These are phyloP conservation scores for Todiramphus saurophagus DNA, from an alignment of 2,113 vertebrate species.

Conservation along the genomic window DNA sequence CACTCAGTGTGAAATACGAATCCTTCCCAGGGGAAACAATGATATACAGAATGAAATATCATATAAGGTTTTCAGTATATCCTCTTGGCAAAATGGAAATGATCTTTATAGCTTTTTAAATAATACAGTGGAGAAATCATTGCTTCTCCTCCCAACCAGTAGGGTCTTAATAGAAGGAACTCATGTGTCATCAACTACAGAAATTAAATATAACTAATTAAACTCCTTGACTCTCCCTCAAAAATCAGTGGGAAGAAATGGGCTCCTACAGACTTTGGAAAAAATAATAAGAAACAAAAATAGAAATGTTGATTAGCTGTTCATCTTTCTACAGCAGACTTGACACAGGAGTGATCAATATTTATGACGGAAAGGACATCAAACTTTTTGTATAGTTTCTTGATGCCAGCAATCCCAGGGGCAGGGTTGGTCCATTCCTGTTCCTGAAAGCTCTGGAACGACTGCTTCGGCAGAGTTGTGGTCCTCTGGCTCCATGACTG, in stretches of 20 bases:
- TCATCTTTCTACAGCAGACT: neutral
- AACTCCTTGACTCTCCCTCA: rapidly evolving
- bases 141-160: neutral
- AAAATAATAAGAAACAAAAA: neutral
- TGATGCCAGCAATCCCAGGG: neutral
- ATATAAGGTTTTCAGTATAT: neutral
- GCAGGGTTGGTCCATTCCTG: neutral
- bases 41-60: neutral
- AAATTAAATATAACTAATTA: neutral
- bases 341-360: neutral
- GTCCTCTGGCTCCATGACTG: neutral
- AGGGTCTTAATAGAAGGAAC: neutral
- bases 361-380: neutral
- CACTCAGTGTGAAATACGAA: neutral
- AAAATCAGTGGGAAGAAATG: neutral
- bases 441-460: neutral
- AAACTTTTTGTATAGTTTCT: neutral
- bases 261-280: neutral
- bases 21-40: neutral
- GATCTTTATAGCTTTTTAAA: neutral
- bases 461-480: neutral
- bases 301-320: neutral
- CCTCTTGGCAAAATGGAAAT: neutral
- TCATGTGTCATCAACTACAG: neutral
- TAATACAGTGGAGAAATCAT: neutral